These are phyloP conservation scores for Archegozetes longisetosus DNA, from an alignment of 1,140 invertebrate genomes.

Conservation along the genomic window DNA sequence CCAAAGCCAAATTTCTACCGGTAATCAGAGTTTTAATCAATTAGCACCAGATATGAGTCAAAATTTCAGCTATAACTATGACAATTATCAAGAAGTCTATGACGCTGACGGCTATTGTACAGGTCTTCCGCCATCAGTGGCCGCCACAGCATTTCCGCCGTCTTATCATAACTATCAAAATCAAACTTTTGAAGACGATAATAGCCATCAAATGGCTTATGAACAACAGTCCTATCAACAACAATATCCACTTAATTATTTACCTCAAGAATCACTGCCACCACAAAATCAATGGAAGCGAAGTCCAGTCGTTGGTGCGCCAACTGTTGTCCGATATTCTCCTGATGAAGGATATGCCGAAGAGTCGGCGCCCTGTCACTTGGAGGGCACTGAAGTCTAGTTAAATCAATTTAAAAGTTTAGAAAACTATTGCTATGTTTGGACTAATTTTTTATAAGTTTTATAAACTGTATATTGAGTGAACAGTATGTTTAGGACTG, in stretches of 20 bases:
- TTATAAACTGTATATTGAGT: too few species aligned
- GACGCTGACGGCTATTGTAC: background rate
- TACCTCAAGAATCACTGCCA: background rate
- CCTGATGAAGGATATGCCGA: conserved; percentile 71
- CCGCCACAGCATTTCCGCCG: background rate
- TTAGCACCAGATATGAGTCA: background rate
- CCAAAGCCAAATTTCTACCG: background rate
- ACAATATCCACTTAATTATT: background rate
- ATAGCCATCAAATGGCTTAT: background rate
- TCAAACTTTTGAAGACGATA: background rate
- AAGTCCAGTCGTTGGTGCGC: background rate
- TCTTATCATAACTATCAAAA: background rate
- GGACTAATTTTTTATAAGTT: too few species aligned
- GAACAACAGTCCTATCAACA: background rate
- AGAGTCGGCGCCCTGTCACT: conserved; percentile 39
- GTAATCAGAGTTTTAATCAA: background rate
- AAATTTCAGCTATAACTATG: background rate
- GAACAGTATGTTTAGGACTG: too few species aligned
- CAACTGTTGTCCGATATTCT: conserved; percentile 51
- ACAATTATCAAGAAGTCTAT: background rate
- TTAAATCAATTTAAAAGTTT: too few species aligned
- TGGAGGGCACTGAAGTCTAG: conserved; percentile 70
- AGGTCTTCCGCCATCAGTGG: background rate
- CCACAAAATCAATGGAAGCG: background rate
- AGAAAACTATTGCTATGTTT: too few species aligned